A percentile compares a stretch with the other conserved stretches of the same genome.
Conservation (phyloP, 2,113 vertebrate genomes). For the Colistium nudipinnis region DNA sequence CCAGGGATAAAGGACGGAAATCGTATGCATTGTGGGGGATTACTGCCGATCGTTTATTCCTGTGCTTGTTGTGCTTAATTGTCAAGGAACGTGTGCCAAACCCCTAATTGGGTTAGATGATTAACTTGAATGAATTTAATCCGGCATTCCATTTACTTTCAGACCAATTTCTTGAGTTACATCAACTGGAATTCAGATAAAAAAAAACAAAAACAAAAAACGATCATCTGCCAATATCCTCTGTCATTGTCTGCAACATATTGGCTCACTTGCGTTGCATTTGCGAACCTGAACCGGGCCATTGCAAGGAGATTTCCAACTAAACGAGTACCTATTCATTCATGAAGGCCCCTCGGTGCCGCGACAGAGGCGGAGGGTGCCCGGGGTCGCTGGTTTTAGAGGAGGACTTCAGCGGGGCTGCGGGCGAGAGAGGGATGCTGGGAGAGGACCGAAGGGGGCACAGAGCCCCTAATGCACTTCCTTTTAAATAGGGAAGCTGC, state of each 20-base stretch:
- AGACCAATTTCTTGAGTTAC: not conserved
- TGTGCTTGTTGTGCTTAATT: not conserved
- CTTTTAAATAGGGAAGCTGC: slow-evolving; percentile 76
- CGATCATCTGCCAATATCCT: not conserved
- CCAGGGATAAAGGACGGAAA: too few relatives aligned
- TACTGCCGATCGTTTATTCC: not conserved
- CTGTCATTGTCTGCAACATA: slow-evolving; percentile 7
- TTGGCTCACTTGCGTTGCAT: slow-evolving; percentile 17
- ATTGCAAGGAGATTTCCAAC: slow-evolving; percentile 36
- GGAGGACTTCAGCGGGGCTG: slow-evolving; percentile 52
- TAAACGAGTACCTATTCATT: slow-evolving; percentile 49
- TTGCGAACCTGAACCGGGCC: slow-evolving; percentile 30
- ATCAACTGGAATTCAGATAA: slow-evolving; percentile 26
- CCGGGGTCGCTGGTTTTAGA: slow-evolving; percentile 41
- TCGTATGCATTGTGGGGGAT: not conserved
- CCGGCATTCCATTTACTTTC: not conserved
- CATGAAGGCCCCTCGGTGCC: slow-evolving; percentile 31
- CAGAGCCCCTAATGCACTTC: slow-evolving; percentile 73
- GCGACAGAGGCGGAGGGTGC: slow-evolving; percentile 40
- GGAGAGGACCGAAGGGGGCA: slow-evolving; percentile 60
- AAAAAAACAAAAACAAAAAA: not conserved
- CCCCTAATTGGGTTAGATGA: not conserved
- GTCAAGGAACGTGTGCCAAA: not conserved
- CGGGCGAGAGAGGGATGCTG: slow-evolving; percentile 51
- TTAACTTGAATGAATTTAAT: not conserved